Evolutionary conservation across 2,797 vertebrate species (phyloP), one percentile per base, ranked within the genome.

Genomic region (Typhlichthys eigenmanni): DNA sequence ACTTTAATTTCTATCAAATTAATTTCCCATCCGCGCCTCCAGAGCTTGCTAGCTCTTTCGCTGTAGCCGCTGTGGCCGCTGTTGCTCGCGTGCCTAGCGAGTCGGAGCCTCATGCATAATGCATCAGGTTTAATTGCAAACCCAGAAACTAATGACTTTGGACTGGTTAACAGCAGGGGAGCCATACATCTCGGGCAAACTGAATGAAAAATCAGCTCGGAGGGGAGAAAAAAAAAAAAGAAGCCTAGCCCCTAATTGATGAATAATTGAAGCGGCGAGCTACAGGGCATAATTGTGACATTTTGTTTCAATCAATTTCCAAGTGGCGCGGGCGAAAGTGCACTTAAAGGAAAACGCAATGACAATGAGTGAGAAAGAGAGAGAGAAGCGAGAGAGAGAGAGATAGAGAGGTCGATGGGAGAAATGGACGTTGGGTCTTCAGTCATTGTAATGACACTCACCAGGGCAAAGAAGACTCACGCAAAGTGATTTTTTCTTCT

Each of bases 131-230:
- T 93, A 94, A 94, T 94, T 94, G 92, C 93, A 92, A 92, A 93
- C 91, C 92, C 90, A 93, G 92, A 94, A 94, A 93, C 90, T 92
- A 93, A 94, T 94, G 92, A 93, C 92, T 93, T 92, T 93, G 91
- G 92, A 93, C 92, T 93, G 92, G 91, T 94, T 93, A 93, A 94
- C 91, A 93, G 93, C 93, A 93, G 92, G 92, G 92, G 92, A 92
- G 91, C 92, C 89, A 91, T 92, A 92, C 90, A 93, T 93, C 90
- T 92, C 82, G 70, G 78, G 90, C 91, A 92, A 93, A 93, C 89
- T 91, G 91, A 93, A 94, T 92, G 91, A 93, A 92, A 92, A 93
- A 93, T 93, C 89, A 91, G 90, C 87, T 92, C 85, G 64, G 85
- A 91, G 87, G 78, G 82, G 75, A 85, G 86, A 50, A 47, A n/a